Base-by-base conservation (phyloP, 2,113 vertebrate species). In the Forbesichthys papilliferus region DNA sequence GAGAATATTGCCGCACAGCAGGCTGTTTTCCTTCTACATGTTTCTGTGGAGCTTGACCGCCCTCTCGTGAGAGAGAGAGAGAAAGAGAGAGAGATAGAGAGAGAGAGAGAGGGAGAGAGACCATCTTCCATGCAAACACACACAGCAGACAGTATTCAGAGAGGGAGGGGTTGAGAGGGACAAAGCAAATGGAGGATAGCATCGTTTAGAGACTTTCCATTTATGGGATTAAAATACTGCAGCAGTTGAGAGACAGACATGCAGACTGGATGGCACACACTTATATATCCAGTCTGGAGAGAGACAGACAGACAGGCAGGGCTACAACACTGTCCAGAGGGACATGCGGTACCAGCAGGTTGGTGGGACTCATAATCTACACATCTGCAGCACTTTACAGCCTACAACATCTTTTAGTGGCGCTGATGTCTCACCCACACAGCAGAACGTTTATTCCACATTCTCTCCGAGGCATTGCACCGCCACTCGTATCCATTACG, bases 101-200 rank as follows among this genome's bases (percentile, higher is more conserved):
- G 48, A 48, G 34, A 49, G 68, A 66, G 54, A 56, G 49, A 3
- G 59, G 54, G 10, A 47, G 65, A 49, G 58, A 53, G 36, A 27
- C 27, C 27, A 27, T 27, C 27, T 27, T 27, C 2, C 27, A 27
- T 27, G 27, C 27, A 27, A 27, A 27, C 27, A 27, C 27, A 27
- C 27, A 3, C 27, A 27, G 27, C 27, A 27, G 27, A 27, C 27
- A 27, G 2, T 27, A 27, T 27, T 27, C 27, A 27, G 27, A 27
- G 27, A 27, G 34, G 12, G 33, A 42, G 33, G 18, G 63, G 53
- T 64, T 64, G 65, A 61, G 14, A 3, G 73, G 55, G 68, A 48
- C 63, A 18, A 65, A 85, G 72, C 86, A 87, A 81, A 88, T 89
- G 87, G 82, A 75, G 74, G 69, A 82, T 82, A 81, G 87, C 69